Conservation (phyloP, 2,797 vertebrate genomes). For the Sphenopsis melanotis region DNA sequence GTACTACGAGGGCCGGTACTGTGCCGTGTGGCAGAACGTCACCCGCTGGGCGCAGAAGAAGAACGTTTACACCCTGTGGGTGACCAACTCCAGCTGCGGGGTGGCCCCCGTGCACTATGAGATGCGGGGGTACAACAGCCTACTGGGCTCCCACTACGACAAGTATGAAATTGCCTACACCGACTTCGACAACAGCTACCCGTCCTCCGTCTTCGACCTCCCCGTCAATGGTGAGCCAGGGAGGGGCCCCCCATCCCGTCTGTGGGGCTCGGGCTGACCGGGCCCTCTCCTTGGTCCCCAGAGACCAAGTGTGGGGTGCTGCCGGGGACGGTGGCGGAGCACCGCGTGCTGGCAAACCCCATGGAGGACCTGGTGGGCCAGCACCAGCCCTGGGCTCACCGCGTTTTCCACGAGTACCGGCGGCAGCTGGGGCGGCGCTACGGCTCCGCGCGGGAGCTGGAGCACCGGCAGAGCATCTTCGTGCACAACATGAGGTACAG, state of each 20-base stretch:
- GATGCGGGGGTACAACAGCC: constrained; percentile 83
- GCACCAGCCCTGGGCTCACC: constrained; percentile 70
- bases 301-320: background rate
- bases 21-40: constrained; percentile 81
- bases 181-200: constrained; percentile 70
- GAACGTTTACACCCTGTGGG: constrained; percentile 83
- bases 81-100: constrained; percentile 68
- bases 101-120: constrained; percentile 79
- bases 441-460: constrained; percentile 68
- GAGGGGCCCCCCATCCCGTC: rapidly evolving
- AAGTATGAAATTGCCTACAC: constrained; percentile 81
- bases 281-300: background rate
- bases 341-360: constrained; percentile 81
- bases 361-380: constrained; percentile 82
- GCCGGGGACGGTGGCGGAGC: constrained; percentile 48
- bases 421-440: constrained; percentile 72
- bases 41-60: constrained; percentile 76
- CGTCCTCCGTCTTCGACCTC: constrained; percentile 67
- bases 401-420: constrained; percentile 75
- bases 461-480: constrained; percentile 79
- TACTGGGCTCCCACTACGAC: constrained; percentile 84
- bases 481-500: constrained; percentile 80
- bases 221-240: constrained; percentile 65
- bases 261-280: rapidly evolving
- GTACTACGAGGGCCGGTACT: constrained; percentile 74